Conservation (phyloP, 2,113 vertebrate genomes). For the Pachycephala philippinensis region DNA sequence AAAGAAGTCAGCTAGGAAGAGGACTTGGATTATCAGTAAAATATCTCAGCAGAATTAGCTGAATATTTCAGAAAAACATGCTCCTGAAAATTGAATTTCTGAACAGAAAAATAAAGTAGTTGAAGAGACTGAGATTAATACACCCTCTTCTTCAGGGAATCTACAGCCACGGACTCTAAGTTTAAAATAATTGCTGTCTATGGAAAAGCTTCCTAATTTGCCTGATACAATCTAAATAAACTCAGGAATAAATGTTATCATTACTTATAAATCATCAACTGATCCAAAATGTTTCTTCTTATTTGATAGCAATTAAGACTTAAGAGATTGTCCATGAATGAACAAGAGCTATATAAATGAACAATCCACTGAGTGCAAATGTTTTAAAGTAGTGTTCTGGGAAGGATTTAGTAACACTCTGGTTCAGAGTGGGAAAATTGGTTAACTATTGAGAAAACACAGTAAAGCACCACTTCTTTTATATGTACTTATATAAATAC, state of each 20-base stretch:
- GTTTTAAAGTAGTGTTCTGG: background rate
- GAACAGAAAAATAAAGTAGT: background rate
- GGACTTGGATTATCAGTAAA: background rate
- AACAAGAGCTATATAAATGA: background rate
- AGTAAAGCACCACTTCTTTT: background rate
- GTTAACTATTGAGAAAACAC: background rate
- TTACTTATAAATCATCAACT: background rate
- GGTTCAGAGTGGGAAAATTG: background rate
- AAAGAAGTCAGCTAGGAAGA: background rate
- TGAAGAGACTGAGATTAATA: background rate
- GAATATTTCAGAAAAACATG: background rate
- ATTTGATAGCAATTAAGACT: background rate
- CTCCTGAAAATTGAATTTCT: background rate
- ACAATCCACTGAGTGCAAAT: background rate
- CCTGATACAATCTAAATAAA: background rate
- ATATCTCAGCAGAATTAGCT: background rate
- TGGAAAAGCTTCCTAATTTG: background rate
- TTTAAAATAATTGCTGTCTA: background rate
- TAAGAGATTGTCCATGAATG: background rate
- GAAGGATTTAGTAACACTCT: background rate
- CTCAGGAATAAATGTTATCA: background rate
- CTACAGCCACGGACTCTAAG: background rate
- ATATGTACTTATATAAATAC: background rate
- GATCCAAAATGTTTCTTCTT: background rate
- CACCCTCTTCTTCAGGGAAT: accelerated